A percentile compares a stretch with the other conserved stretches of the same genome.
Evolutionary conservation across 2,113 vertebrate genomes (phyloP).

Genomic region (Oxyura jamaicensis): DNA sequence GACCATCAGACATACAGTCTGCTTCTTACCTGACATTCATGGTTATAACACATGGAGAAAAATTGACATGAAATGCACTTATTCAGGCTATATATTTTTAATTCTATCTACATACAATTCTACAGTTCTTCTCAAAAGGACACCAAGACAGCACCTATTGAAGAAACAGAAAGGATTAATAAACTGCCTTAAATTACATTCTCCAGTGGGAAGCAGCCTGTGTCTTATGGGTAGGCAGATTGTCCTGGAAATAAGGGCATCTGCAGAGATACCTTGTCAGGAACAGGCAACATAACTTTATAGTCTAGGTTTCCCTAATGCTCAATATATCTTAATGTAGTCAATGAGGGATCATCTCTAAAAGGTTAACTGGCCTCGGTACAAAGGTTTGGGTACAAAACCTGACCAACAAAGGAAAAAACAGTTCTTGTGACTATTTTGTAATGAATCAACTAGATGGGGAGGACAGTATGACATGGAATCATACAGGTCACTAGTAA

Average conservation of each 20-base stretch:
- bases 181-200: not conserved
- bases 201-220: not conserved
- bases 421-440: not conserved
- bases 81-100: not conserved
- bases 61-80: not conserved
- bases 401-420: not conserved
- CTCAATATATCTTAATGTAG: not conserved
- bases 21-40: rapidly evolving
- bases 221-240: not conserved
- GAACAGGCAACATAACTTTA: not conserved
- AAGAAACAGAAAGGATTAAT: not conserved
- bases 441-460: not conserved
- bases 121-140: not conserved
- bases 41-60: not conserved
- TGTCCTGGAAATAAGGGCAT: not conserved
- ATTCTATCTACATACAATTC: not conserved
- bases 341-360: not conserved
- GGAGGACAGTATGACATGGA: not conserved
- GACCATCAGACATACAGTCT: not conserved
- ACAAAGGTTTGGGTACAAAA: not conserved
- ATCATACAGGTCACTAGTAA: not conserved
- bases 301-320: not conserved
- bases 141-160: rapidly evolving
- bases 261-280: not conserved
- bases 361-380: not conserved